Evolutionary conservation across 2,888 invertebrate genomes (phyloP).

Genomic region (Chrysotoxum bicinctum): DNA sequence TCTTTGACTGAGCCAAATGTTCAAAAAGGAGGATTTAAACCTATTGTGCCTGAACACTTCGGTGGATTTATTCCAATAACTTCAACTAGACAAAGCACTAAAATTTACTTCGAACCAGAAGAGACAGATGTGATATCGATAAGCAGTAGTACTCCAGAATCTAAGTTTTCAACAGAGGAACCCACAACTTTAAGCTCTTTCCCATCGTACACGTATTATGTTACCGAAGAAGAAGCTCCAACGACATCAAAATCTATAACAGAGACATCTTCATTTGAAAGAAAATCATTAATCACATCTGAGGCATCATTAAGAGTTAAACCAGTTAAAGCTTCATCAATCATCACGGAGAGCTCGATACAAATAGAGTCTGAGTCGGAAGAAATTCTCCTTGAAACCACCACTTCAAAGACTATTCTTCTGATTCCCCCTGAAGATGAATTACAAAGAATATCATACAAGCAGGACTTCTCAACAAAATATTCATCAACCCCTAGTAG

Average conservation of each 20-base stretch:
- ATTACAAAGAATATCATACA: conserved; percentile 14
- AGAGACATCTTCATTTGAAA: conserved; percentile 12
- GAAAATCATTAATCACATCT: conserved; percentile 1
- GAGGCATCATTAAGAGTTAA: conserved; percentile 30
- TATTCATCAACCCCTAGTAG: conserved; percentile 39
- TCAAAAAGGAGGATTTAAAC: conserved; percentile 90
- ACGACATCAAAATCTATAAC: conserved; percentile 74
- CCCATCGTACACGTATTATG: conserved; percentile 76
- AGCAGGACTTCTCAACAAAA: conserved; percentile 20
- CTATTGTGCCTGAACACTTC: conserved; percentile 86
- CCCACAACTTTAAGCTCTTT: conserved; percentile 21
- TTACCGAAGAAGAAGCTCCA: conserved; percentile 75
- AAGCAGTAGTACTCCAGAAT: conserved; percentile 46
- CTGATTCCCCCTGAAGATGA: conserved; percentile 81
- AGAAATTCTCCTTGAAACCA: conserved; percentile 76
- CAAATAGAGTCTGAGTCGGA: conserved; percentile 73
- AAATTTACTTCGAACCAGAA: conserved; percentile 19
- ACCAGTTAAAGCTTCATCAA: conserved; percentile 2
- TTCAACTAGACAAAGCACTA: conserved; percentile 76
- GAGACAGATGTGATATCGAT: background rate
- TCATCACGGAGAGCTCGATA: background rate
- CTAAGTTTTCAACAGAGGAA: conserved; percentile 16
- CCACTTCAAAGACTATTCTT: conserved; percentile 80
- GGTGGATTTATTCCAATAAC: conserved; percentile 89
- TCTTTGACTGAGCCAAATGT: conserved; percentile 82